These are phyloP conservation scores for Zaprionus vittiger DNA, from an alignment of 1,140 invertebrate species.

Conservation along the genomic window DNA sequence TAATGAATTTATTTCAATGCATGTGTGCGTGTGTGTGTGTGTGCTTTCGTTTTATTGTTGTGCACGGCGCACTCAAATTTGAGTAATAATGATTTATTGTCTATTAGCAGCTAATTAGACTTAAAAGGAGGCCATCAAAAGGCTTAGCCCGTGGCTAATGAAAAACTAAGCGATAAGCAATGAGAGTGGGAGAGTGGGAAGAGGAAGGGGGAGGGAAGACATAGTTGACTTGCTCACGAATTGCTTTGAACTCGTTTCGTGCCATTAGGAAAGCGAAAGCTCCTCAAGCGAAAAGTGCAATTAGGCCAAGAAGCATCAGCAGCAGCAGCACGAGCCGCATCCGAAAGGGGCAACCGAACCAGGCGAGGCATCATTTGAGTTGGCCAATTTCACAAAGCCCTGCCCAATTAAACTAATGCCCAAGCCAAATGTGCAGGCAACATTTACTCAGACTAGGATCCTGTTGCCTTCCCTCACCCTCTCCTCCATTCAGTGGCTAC, in stretches of 20 bases:
- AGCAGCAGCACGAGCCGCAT: slow-evolving; percentile 11
- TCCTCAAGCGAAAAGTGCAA: slow-evolving; percentile 71
- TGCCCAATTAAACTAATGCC: slow-evolving; percentile 58
- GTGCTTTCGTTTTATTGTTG: slow-evolving; percentile 43
- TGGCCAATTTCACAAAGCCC: slow-evolving; percentile 58
- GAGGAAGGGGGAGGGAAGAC: neutral
- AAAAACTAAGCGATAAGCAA: slow-evolving; percentile 62
- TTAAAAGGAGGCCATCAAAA: slow-evolving; percentile 76
- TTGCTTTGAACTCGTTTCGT: slow-evolving; percentile 75
- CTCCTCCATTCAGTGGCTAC: neutral
- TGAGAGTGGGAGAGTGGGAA: neutral
- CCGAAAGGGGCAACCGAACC: neutral
- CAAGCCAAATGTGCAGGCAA: slow-evolving; percentile 47
- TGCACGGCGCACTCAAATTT: slow-evolving; percentile 59
- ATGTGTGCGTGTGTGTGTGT: slow-evolving; percentile 24
- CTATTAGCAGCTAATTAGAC: slow-evolving; percentile 82
- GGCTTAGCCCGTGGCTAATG: slow-evolving; percentile 71
- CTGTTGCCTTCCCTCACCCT: neutral
- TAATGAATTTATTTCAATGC: slow-evolving; percentile 66
- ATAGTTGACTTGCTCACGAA: slow-evolving; percentile 12
- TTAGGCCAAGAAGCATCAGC: slow-evolving; percentile 50
- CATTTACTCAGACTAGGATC: slow-evolving; percentile 30
- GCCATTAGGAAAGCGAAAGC: slow-evolving; percentile 62
- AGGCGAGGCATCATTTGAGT: slow-evolving; percentile 17
- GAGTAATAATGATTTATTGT: slow-evolving; percentile 83